A percentile compares a stretch with the other conserved stretches of the same genome.
Conservation (phyloP, 2,797 vertebrate genomes). For the Pelodytes ibericus region DNA sequence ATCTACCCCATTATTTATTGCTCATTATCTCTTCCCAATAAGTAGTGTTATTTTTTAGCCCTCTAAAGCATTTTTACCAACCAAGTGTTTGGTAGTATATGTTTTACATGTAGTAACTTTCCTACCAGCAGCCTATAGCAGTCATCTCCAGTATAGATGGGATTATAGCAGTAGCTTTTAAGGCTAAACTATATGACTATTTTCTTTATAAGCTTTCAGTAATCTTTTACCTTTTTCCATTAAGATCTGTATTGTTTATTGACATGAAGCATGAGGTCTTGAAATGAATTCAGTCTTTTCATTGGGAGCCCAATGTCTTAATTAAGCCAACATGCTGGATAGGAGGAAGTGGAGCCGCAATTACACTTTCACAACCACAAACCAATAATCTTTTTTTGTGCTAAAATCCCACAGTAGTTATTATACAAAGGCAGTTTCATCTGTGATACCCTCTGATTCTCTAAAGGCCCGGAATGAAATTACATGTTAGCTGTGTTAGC, state of each 20-base stretch:
- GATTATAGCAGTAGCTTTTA: background rate
- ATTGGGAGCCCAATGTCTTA: conserved; percentile 22
- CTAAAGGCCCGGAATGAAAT: conserved; percentile 35
- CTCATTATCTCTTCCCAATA: too few relatives aligned
- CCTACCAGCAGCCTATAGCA: too few relatives aligned
- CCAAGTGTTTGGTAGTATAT: too few relatives aligned
- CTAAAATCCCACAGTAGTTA: conserved; percentile 24
- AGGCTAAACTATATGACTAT: conserved; percentile 1
- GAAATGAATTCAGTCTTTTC: conserved; percentile 25
- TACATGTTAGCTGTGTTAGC: conserved; percentile 38
- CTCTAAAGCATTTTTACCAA: too few relatives aligned
- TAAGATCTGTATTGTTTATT: background rate
- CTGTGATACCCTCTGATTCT: conserved; percentile 27
- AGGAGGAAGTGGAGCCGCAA: conserved; percentile 15
- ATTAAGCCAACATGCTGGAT: conserved; percentile 30
- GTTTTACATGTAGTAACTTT: too few relatives aligned
- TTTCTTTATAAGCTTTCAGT: background rate
- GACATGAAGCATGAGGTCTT: conserved; percentile 18
- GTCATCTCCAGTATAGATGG: too few relatives aligned
- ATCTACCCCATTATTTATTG: too few relatives aligned
- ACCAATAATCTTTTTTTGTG: conserved; percentile 14
- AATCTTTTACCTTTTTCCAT: conserved; percentile 10
- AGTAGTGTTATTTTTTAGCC: too few relatives aligned
- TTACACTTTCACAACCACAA: conserved; percentile 29
- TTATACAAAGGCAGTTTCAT: conserved; percentile 24